A percentile compares a stretch with the other conserved stretches of the same genome.
Evolutionary conservation across 1,140 invertebrate genomes (phyloP).

Genomic region (Zaprionus capensis): DNA sequence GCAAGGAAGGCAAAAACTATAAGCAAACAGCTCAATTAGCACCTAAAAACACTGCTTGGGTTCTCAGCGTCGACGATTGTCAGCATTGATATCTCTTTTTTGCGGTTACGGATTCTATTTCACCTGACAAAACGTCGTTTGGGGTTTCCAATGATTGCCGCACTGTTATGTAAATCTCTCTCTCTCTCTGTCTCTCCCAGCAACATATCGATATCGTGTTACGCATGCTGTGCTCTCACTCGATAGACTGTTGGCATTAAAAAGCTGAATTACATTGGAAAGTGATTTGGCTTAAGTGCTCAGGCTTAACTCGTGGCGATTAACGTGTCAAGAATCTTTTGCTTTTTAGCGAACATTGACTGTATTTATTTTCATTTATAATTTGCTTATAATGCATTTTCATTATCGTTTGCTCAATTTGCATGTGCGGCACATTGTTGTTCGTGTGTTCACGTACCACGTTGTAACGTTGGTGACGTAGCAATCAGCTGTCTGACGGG

Average conservation of each 20-base stretch:
- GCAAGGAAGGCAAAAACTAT: not conserved
- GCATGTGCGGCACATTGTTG: not conserved
- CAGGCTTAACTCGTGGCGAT: not conserved
- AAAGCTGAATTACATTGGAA: too few relatives aligned
- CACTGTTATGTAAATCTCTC: not conserved
- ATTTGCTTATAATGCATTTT: not conserved
- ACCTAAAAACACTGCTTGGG: slow-evolving; percentile 18
- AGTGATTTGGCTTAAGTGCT: not conserved
- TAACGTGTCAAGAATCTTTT: too few relatives aligned
- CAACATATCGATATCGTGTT: slow-evolving; percentile 29
- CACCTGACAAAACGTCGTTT: slow-evolving; percentile 35
- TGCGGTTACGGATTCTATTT: slow-evolving; percentile 25
- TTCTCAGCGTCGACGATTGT: not conserved
- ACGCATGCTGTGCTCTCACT: slow-evolving; percentile 5
- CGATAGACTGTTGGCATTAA: not conserved
- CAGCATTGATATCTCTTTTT: slow-evolving; percentile 1
- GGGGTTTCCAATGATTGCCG: not conserved
- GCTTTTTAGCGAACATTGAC: not conserved
- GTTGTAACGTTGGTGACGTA: slow-evolving; percentile 32
- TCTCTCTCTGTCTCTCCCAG: not conserved
- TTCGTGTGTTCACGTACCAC: not conserved
- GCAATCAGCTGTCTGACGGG: slow-evolving; percentile 46
- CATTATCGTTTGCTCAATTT: not conserved
- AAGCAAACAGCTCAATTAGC: slow-evolving; percentile 40
- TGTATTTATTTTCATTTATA: not conserved